Percentiles rank a stretch among this genome's conserved stretches.
Evolutionary conservation across 2,888 invertebrate species (phyloP).

Genomic region (Parapristionchus giblindavisi): DNA sequence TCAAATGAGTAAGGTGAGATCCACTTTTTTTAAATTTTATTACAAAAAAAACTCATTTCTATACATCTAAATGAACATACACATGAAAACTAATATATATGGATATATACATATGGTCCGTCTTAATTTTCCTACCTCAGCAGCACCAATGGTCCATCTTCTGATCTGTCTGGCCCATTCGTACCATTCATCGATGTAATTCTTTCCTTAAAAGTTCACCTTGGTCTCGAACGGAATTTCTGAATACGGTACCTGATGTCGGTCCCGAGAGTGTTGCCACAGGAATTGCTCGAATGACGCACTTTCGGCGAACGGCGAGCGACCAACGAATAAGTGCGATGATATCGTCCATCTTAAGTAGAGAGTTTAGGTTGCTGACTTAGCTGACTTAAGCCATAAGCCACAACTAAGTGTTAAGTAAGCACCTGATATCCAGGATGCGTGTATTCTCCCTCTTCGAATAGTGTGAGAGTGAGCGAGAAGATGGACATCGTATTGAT

Average conservation of each 20-base stretch:
- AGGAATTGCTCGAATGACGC: constrained; percentile 60
- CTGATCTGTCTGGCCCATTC: constrained; percentile 66
- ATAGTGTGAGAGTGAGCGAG: constrained; percentile 58
- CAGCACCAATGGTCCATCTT: constrained; percentile 66
- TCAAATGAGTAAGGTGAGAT: too few species aligned
- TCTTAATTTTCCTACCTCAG: constrained; percentile 59
- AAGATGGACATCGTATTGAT: constrained; percentile 67
- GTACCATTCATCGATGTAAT: constrained; percentile 60
- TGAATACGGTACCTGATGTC: constrained; percentile 10
- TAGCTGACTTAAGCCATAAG: background rate
- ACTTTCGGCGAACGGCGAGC: constrained; percentile 57
- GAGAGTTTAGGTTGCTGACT: background rate
- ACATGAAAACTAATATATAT: too few species aligned
- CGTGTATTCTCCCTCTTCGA: constrained; percentile 52
- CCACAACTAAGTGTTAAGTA: background rate
- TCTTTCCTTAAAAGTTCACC: too few species aligned
- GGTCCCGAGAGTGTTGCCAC: constrained; percentile 62
- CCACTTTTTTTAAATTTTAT: background rate
- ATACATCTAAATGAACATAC: too few species aligned
- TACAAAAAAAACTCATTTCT: too few species aligned
- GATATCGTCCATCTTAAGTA: constrained; percentile 61
- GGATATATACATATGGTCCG: too few species aligned
- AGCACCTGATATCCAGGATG: constrained; percentile 45
- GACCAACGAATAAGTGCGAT: constrained; percentile 64
- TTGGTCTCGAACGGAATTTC: background rate